A percentile compares a stretch with the other conserved stretches of the same genome.
phyloP scores from a whole-genome alignment of 2,888 invertebrate species.

The Drosophila leonis region DNA sequence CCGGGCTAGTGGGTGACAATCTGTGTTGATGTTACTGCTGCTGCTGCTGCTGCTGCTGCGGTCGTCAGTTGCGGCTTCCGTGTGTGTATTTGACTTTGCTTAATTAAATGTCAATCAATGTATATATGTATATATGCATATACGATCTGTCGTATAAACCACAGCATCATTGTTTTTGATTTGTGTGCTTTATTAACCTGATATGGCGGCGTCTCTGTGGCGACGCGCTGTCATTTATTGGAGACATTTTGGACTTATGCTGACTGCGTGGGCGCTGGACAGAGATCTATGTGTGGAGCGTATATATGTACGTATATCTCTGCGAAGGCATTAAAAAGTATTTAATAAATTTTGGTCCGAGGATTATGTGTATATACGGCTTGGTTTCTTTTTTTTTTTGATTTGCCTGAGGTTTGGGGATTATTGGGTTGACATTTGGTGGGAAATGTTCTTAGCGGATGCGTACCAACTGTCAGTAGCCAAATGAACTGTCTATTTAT shows the following conservation, averaged over 20 bases:
- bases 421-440: slow-evolving; percentile 66
- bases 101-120: slow-evolving; percentile 79
- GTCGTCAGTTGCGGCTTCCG: slow-evolving; percentile 65
- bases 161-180: slow-evolving; percentile 71
- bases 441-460: slow-evolving; percentile 69
- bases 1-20: slow-evolving; percentile 65
- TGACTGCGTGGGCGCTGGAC: slow-evolving; percentile 67
- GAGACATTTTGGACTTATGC: slow-evolving; percentile 53
- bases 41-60: slow-evolving; percentile 23
- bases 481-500: slow-evolving; percentile 56
- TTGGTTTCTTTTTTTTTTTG: slow-evolving; percentile 29
- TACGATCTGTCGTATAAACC: slow-evolving; percentile 26
- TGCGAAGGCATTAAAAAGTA: slow-evolving; percentile 71
- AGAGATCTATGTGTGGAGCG: slow-evolving; percentile 44
- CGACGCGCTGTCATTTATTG: slow-evolving; percentile 56
- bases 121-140: slow-evolving; percentile 5
- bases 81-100: slow-evolving; percentile 73
- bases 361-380: slow-evolving; percentile 66
- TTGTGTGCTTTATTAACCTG: slow-evolving; percentile 73
- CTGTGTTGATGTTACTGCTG: slow-evolving; percentile 18
- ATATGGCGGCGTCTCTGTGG: slow-evolving; percentile 67
- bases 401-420: slow-evolving; percentile 29
- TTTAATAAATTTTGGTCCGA: slow-evolving; percentile 66
- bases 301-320: slow-evolving; percentile 26
- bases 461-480: slow-evolving; percentile 49